phyloP scores from a whole-genome alignment of 1,140 invertebrate genomes.

The Metaphire vulgaris region DNA sequence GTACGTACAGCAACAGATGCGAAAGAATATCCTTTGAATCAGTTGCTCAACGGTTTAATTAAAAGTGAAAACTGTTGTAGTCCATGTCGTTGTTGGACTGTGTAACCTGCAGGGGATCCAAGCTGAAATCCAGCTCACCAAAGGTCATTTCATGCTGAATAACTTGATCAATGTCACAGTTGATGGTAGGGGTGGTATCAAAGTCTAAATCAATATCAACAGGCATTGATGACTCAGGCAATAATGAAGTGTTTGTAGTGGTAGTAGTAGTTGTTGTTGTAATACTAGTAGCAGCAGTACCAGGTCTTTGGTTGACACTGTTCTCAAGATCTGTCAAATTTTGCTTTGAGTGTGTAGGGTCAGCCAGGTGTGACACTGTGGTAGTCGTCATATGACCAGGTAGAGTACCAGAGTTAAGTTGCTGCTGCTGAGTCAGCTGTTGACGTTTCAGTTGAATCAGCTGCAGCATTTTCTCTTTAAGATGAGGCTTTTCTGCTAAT shows the following conservation, averaged over 20 bases:
- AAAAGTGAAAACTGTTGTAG: background rate
- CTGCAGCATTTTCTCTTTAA: background rate
- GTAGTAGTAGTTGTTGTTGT: no score
- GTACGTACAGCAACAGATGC: no score
- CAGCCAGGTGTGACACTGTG: background rate
- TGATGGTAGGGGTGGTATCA: constrained; percentile 72
- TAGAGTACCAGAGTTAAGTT: no score
- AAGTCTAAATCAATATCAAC: constrained; percentile 66
- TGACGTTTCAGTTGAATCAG: background rate
- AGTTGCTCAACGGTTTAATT: no score
- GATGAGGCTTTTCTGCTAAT: background rate
- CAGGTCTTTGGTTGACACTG: no score
- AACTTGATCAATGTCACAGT: constrained; percentile 92
- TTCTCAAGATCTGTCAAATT: no score
- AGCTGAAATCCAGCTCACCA: constrained; percentile 91
- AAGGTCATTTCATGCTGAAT: constrained; percentile 87
- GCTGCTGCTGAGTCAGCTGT: background rate
- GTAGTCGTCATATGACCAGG: no score
- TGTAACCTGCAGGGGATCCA: constrained; percentile 48
- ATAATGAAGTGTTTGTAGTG: no score
- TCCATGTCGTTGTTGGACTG: background rate
- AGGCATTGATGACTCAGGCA: constrained; percentile 47
- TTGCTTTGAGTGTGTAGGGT: no score
- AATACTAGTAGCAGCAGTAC: no score
- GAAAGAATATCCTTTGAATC: no score